These are phyloP conservation scores for Vanessa atalanta DNA, from an alignment of 1,140 invertebrate species.

Conservation along the genomic window DNA sequence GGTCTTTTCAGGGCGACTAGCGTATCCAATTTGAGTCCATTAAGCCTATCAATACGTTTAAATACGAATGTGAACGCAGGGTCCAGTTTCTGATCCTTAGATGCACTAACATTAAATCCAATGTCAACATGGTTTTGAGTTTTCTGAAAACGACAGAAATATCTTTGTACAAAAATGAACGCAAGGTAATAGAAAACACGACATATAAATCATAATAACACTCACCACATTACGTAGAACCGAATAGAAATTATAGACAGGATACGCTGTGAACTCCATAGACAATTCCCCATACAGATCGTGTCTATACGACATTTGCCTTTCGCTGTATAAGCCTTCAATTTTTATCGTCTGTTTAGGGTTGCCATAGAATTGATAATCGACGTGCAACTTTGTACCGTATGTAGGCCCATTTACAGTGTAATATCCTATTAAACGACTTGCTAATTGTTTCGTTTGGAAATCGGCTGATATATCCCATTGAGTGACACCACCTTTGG, in stretches of 20 bases:
- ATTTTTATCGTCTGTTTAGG: constrained; percentile 85
- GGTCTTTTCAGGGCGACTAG: constrained; percentile 61
- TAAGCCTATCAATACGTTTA: constrained; percentile 61
- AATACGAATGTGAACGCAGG: constrained; percentile 62
- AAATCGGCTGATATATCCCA: constrained; percentile 86
- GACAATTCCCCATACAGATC: constrained; percentile 84
- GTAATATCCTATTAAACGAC: constrained; percentile 85
- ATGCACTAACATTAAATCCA: constrained; percentile 69
- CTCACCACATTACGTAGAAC: constrained; percentile 84
- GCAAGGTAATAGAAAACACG: background rate
- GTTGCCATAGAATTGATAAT: constrained; percentile 85
- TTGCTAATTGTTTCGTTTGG: constrained; percentile 85
- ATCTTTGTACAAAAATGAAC: background rate
- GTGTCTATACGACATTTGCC: constrained; percentile 81
- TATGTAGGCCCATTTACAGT: constrained; percentile 79
- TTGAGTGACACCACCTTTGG: constrained; percentile 86
- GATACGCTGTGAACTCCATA: constrained; percentile 87
- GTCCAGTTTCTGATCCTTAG: constrained; percentile 52
- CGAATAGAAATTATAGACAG: constrained; percentile 87
- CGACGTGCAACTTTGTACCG: constrained; percentile 82
- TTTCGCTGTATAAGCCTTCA: constrained; percentile 84
- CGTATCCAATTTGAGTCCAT: constrained; percentile 66
- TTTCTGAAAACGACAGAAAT: constrained; percentile 55
- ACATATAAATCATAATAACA: constrained; percentile 32
- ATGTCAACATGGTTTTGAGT: constrained; percentile 71